These are phyloP conservation scores for Eulemur rufifrons DNA, from an alignment of 2,113 vertebrate genomes.

Conservation along the genomic window DNA sequence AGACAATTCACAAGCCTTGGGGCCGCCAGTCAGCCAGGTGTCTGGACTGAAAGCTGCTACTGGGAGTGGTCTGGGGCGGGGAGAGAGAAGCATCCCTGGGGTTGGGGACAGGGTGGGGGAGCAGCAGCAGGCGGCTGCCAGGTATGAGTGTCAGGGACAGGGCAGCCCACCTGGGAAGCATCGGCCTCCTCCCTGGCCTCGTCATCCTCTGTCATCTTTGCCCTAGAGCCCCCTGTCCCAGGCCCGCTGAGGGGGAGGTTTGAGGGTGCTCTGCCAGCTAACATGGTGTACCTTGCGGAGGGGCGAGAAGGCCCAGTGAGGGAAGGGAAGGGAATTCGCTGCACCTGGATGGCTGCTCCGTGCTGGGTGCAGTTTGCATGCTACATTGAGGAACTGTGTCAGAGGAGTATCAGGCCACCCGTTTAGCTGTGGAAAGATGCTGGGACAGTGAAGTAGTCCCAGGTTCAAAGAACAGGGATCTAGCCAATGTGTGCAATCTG, in stretches of 20 bases:
- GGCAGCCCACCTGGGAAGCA: background rate
- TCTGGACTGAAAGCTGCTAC: background rate
- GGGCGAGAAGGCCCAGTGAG: background rate
- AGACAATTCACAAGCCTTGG: background rate
- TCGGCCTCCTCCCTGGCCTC: accelerated
- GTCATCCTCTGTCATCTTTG: accelerated
- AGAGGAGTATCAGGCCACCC: background rate
- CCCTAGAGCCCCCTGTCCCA: accelerated
- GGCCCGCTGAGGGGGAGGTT: accelerated
- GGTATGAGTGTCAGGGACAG: too few relatives aligned
- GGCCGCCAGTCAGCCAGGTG: background rate
- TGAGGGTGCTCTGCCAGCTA: too few relatives aligned
- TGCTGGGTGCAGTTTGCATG: background rate
- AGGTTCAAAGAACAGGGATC: background rate
- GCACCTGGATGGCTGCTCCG: background rate
- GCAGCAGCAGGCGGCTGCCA: background rate
- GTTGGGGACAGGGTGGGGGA: too few relatives aligned
- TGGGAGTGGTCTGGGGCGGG: background rate
- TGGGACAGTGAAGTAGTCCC: background rate
- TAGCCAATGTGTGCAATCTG: background rate
- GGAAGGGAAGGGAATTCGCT: background rate
- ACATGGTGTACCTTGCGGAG: background rate
- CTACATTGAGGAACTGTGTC: accelerated
- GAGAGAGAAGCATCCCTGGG: background rate
- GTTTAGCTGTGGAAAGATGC: background rate